Percentiles rank a stretch among this genome's conserved stretches.
Evolutionary conservation across 2,797 vertebrate genomes (phyloP).

Genomic region (Cyclura pinguis): DNA sequence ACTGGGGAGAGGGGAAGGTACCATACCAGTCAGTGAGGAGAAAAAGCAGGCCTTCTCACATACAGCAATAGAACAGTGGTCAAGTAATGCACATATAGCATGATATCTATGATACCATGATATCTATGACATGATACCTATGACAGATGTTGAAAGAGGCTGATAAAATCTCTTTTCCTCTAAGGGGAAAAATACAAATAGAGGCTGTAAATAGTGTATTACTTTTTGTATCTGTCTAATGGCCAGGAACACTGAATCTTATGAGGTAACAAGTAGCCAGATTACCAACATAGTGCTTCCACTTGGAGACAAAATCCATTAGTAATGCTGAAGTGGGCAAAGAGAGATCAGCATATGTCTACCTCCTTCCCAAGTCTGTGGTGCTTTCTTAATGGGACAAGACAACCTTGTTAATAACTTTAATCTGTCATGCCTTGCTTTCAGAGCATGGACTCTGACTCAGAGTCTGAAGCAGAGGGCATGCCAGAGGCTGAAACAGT

Average conservation of each 20-base stretch:
- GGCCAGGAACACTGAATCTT: slow-evolving; percentile 40
- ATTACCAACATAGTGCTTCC: slow-evolving; percentile 49
- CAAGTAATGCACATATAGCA: slow-evolving; percentile 21
- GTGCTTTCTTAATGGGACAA: slow-evolving; percentile 14
- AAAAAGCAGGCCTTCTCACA: too few species aligned
- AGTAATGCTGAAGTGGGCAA: slow-evolving; percentile 51
- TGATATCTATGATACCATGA: slow-evolving; percentile 48
- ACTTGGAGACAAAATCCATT: slow-evolving; percentile 52
- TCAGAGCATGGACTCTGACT: too few species aligned
- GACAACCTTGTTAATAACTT: slow-evolving; percentile 10
- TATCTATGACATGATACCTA: too few species aligned
- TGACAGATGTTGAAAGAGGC: not conserved
- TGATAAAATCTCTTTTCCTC: slow-evolving; percentile 27
- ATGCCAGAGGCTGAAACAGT: too few species aligned
- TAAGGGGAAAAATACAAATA: slow-evolving; percentile 40
- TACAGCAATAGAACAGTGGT: not conserved
- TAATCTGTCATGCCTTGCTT: not conserved
- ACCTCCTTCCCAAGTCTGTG: not conserved
- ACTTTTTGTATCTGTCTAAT: slow-evolving; percentile 52
- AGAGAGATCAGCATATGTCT: slow-evolving; percentile 25
- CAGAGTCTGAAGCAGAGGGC: too few species aligned
- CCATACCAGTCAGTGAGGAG: too few species aligned
- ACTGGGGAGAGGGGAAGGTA: too few species aligned
- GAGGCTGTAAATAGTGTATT: slow-evolving; percentile 52
- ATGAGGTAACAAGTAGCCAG: slow-evolving; percentile 39